Base-by-base conservation (phyloP, 1,140 invertebrate species). In the Lutraria rhynchaena region DNA sequence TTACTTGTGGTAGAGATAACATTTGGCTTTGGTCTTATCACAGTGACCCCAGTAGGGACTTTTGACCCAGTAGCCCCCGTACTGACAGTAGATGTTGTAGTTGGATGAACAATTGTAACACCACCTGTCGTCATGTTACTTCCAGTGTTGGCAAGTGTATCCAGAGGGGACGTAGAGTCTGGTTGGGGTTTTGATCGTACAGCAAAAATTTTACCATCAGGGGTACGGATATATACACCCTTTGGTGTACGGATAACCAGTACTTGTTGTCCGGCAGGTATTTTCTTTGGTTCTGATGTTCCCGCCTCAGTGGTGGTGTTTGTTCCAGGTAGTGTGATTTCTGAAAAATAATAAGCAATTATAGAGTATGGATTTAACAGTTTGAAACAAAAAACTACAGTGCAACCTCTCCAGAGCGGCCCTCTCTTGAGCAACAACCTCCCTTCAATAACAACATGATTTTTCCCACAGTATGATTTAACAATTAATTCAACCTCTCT, bases 161-260 rank as follows among this genome's bases (percentile, higher is more conserved):
- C 77, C 69, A 82, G 13, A 27, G 60, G 65, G 73, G 63, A 60
- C 3, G 35, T 82, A 15, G 74, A 71, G 46, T 73, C 51, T 22
- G 75, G 74, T 61, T 80, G 81, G 24, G 77, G 71, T 57, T 90
- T 90, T 17, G 89, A 88, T 53, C 90, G 82, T 78, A 98, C 98
- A n/a, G 97, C 97, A 88, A 98, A 98, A 77, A 99, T 98, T 93
- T 98, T 98, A n/a, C 97, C 97, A 88, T 97, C 97, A 89, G 97
- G 96, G 29, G 98, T 93, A 84, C 98, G 96, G 95, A 99, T 97
- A 91, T 98, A 99, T 78, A 99, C 98, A 41, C 97, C 98, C 93
- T 98, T 98, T 0, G 97, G 96, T 22, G 97, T 98, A 90, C 98
- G 98, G 1, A 99, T 94, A 3, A 99, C 96, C 94, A 98, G 96